Percentiles rank a stretch among this genome's conserved stretches.
phyloP scores from a whole-genome alignment of 2,888 invertebrate genomes.

The Aleiodes alternator region DNA sequence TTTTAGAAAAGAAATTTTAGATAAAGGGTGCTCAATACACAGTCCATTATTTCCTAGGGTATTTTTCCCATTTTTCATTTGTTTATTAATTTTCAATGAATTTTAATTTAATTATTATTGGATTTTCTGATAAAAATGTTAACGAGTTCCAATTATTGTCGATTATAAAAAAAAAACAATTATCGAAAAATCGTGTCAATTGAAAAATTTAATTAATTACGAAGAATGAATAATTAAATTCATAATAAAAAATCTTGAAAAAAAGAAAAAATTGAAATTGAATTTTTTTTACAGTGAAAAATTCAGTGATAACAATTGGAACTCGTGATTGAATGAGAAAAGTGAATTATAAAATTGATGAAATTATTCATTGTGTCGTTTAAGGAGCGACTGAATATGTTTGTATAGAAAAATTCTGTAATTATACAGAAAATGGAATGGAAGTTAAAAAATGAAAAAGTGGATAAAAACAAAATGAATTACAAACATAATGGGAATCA shows the following conservation, averaged over 20 bases:
- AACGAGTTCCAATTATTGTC: no score
- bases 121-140: no score
- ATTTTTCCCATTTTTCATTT: conserved; percentile 50
- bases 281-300: no score
- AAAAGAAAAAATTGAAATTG: conserved; percentile 2
- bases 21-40: conserved; percentile 65
- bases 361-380: conserved; percentile 9
- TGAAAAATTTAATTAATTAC: neutral
- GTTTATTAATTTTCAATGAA: conserved; percentile 43
- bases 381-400: neutral
- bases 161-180: no score
- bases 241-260: conserved; percentile 4
- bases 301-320: conserved; percentile 39
- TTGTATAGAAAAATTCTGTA: conserved; percentile 1
- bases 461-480: conserved; percentile 27
- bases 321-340: conserved; percentile 42
- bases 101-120: conserved; percentile 1
- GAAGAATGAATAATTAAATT: neutral
- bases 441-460: conserved; percentile 45
- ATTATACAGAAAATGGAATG: conserved; percentile 22
- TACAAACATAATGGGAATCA: conserved; percentile 28
- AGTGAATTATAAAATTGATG: conserved; percentile 20
- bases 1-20: conserved; percentile 61
- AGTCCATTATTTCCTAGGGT: conserved; percentile 62
- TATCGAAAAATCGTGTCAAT: neutral